Base-by-base conservation (phyloP, 2,113 vertebrate genomes). In the Pseudopipra pipra region DNA sequence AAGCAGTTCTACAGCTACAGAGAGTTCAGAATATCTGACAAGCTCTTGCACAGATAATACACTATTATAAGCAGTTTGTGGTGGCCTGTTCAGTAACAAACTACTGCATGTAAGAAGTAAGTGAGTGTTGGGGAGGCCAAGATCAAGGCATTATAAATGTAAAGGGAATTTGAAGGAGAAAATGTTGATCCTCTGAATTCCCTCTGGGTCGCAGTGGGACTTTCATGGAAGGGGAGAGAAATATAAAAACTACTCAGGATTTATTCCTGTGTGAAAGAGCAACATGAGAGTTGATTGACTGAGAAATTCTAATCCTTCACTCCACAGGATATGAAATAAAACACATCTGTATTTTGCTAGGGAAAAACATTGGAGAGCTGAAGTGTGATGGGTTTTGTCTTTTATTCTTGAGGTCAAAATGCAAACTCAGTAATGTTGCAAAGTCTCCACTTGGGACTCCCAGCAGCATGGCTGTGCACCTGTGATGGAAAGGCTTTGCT, bases 401-500 rank as follows among this genome's bases (percentile, higher is more conserved):
- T 85, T 72, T 72, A 28, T 28, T 89, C 31, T 77, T 87, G 73
- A 86, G 62, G 44, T 85, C 88, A 90, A 86, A 96, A 70, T 72
- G 59, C 79, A 89, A 85, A 78, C 65, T 94, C 44, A 30, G 7
- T 68, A 17, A 66, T 35, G 49, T 89, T 94, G 76, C 70, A 75
- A 92, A 84, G 90, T 97, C 89, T 95, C 92, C 83, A 87, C 80
- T 84, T 86, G 84, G 90, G 95, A 87, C 54, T 92, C 86, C 85
- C 70, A 95, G 90, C 83, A 97, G 96, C 93, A 85, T 94, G 96
- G 95, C 96, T 95, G 83, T 96, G 96, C 96, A 90, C 90, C 56
- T 84, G 95, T 93, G 90, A 77, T 90, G 94, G 90, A 94, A 96
- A 90, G 75, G 96, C 92, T 93, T 96, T 95, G 96, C 95, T 96